Evolutionary conservation across 2,797 vertebrate genomes (phyloP), one percentile per base, ranked within the genome.

Genomic region (Otolemur crassicaudatus): DNA sequence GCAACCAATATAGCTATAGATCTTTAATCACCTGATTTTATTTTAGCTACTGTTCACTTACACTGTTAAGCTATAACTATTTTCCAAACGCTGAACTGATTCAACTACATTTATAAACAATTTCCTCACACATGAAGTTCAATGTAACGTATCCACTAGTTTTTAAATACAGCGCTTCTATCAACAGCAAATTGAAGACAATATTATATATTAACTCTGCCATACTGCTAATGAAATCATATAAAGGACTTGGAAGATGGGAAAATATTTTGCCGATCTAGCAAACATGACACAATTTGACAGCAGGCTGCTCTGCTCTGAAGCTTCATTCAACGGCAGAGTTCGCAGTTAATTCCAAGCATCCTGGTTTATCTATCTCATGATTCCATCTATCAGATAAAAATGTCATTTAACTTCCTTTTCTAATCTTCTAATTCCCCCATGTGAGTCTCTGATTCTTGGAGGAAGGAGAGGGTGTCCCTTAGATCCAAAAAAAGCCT

Each of bases 1-100:
- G 87, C 75, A 87, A 69, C 65, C 89, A 60, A 56, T 14, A 22
- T 23, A 81, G 25, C 79, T 75, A 87, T 19, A 84, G 27, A 63
- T n/a, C 58, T 80, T 65, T 58, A 80, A 60, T 86, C 67, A 91
- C 61, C 69, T 96, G 84, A 67, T 72, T 88, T 96, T 89, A 72
- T 83, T 88, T 95, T 94, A 94, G 86, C 34, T 87, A 29, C 70
- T 40, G 75, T 85, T 69, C 46, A 87, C 43, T 91, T 85, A 92
- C 60, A 20, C 43, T 92, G 75, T 81, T 84, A 95, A 80, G 53
- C 25, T 84, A 69, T 87, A 90, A 83, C 92, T 95, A 63, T 83
- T 95, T 89, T 89, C 49, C 63, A 87, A 90, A 94, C 69, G 82
- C 6, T 89, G 91, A 95, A 72, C 10, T 80, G 40, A 70, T 82